phyloP scores from a whole-genome alignment of 2,797 vertebrate genomes.

The Bradypus variegatus region DNA sequence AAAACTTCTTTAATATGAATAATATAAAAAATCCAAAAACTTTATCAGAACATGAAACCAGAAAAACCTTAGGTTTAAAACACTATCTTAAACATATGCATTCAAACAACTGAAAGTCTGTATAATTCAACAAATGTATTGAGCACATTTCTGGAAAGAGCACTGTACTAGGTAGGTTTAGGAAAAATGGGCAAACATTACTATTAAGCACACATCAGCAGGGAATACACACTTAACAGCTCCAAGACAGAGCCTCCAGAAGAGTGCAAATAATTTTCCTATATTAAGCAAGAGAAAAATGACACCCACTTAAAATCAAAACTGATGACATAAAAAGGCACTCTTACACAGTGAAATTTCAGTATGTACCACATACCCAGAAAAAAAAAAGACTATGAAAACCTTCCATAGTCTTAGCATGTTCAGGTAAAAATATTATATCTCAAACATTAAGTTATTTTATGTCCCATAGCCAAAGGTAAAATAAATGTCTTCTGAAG shows the following conservation, averaged over 20 bases:
- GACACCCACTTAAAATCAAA: conserved; percentile 50
- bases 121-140: neutral
- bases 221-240: neutral
- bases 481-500: conserved; percentile 29
- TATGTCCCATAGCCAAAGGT: neutral
- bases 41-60: conserved; percentile 20
- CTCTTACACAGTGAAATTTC: conserved; percentile 38
- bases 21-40: conserved; percentile 20
- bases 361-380: conserved; percentile 26
- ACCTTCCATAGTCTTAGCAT: neutral
- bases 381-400: conserved; percentile 18
- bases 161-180: neutral
- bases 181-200: neutral
- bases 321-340: conserved; percentile 39
- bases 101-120: neutral
- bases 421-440: neutral
- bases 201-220: neutral
- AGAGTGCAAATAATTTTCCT: conserved; percentile 17
- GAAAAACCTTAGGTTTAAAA: neutral
- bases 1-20: conserved; percentile 5
- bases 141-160: neutral
- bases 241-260: neutral
- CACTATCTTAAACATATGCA: neutral
- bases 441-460: conserved; percentile 31
- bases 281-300: conserved; percentile 42